Evolutionary conservation across 2,797 vertebrate genomes (phyloP), one percentile per base, ranked within the genome.

Genomic region (Enteromius paludinosus): DNA sequence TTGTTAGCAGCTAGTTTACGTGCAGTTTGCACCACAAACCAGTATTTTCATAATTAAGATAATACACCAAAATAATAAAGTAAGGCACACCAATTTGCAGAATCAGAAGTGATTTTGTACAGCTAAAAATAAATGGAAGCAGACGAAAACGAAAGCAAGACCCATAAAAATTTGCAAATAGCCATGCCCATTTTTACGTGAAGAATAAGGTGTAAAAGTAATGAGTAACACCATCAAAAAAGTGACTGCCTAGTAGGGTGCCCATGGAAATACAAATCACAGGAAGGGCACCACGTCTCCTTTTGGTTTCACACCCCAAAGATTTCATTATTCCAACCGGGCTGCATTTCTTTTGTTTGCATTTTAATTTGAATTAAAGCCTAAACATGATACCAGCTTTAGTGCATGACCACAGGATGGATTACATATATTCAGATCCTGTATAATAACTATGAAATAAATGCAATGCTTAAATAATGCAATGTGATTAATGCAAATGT

Each of bases 341-440:
- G 65, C 41, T 43, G 30, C 20, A 17, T 28, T 33, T 47, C 54
- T 45, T 80, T 30, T 12, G 70, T 79, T 59, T 79, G 52, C 38
- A 56, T 70, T 69, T 78, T 78, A 28, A 54, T 79, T 70, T 45
- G 25, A 71, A 54, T 79, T 41, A 43, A 79, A 69, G 10, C 35
- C 75, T 30, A 65, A 28, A 64, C 20, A 52, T 66, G 45, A 47
- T 47, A 5, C 2, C n/a, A 38, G 25, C 12, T 33, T 78, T 20
- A 78, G 1, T 54, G 9, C n/a, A 25, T 28, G 33, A 30, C 23
- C 70, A 17, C 17, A 30, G 4, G 25, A 69, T 12, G 35, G 15
- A 38, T 35, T 38, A 18, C 35, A 78, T 14, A 41, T 6, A 59
- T 7, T 41, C n/a, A 38, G 0, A 33, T 28, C 7, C 0, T 52